phyloP scores from a whole-genome alignment of 2,888 invertebrate genomes.

The Drosophila pegasa region DNA sequence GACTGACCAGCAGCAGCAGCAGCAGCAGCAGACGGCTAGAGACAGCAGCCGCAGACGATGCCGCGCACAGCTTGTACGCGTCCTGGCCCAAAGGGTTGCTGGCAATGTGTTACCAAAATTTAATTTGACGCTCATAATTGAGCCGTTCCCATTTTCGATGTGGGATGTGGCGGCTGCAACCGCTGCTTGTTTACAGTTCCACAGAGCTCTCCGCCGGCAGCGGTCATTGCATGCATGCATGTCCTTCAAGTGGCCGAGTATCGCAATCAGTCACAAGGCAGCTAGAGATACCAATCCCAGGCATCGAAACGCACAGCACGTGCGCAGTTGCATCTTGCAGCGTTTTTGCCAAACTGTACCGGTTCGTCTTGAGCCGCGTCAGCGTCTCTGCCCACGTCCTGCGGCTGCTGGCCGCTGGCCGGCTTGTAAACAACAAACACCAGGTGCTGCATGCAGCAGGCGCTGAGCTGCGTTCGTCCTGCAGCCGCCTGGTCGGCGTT shows the following conservation, averaged over 20 bases:
- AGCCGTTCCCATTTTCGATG: conserved; percentile 55
- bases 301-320: conserved; percentile 49
- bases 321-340: conserved; percentile 55
- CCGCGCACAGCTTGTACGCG: conserved; percentile 5
- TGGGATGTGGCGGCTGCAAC: conserved; percentile 50
- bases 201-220: conserved; percentile 4
- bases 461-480: conserved; percentile 46
- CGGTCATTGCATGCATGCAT: not conserved
- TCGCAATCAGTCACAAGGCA: conserved; percentile 19
- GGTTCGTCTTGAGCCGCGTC: conserved; percentile 36
- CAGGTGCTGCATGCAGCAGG: conserved; percentile 70
- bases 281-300: conserved; percentile 23
- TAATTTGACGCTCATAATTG: conserved; percentile 65
- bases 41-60: conserved; percentile 49
- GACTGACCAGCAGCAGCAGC: conserved; percentile 57
- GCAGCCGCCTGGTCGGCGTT: conserved; percentile 55
- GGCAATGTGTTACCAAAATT: conserved; percentile 58
- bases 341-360: conserved; percentile 62
- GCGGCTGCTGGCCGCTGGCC: conserved; percentile 32
- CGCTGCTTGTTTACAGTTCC: conserved; percentile 12
- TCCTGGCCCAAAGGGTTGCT: conserved; percentile 50
- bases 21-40: conserved; percentile 56
- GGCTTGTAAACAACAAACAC: conserved; percentile 58
- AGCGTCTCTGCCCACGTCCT: conserved; percentile 27
- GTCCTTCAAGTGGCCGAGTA: conserved; percentile 32